phyloP scores from a whole-genome alignment of 1,140 invertebrate genomes.

The Pentalonia nigronervosa region DNA sequence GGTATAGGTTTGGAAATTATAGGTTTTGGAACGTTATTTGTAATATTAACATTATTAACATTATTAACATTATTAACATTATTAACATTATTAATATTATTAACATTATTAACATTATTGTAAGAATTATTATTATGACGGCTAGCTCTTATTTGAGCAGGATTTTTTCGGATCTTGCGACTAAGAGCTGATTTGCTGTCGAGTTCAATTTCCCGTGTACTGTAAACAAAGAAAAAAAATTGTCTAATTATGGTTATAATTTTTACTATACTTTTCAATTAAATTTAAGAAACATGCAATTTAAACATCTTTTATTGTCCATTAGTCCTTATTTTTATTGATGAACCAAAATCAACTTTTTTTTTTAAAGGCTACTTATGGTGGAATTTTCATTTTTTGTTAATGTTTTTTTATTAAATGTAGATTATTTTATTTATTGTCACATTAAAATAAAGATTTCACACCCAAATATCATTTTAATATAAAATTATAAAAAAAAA shows the following conservation, averaged over 20 bases:
- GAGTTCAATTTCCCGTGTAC: constrained; percentile 89
- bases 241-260: background rate
- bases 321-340: too few species aligned
- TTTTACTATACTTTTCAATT: background rate
- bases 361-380: background rate
- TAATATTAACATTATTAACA: constrained; percentile 52
- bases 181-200: constrained; percentile 83
- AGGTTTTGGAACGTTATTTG: constrained; percentile 53
- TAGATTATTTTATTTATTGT: background rate
- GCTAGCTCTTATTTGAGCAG: constrained; percentile 53
- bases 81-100: too few species aligned
- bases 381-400: background rate
- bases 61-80: too few species aligned
- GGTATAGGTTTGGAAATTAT: constrained; percentile 58
- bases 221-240: constrained; percentile 65
- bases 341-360: too few species aligned
- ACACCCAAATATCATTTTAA: background rate
- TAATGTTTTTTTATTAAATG: background rate
- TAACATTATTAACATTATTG: constrained; percentile 49
- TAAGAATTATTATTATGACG: constrained; percentile 55
- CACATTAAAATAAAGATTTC: background rate
- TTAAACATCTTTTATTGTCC: too few species aligned
- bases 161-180: constrained; percentile 78
- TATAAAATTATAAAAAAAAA: background rate
- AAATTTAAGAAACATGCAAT: too few species aligned